These are phyloP conservation scores for Belgica antarctica DNA, from an alignment of 2,888 invertebrate species.

Conservation along the genomic window DNA sequence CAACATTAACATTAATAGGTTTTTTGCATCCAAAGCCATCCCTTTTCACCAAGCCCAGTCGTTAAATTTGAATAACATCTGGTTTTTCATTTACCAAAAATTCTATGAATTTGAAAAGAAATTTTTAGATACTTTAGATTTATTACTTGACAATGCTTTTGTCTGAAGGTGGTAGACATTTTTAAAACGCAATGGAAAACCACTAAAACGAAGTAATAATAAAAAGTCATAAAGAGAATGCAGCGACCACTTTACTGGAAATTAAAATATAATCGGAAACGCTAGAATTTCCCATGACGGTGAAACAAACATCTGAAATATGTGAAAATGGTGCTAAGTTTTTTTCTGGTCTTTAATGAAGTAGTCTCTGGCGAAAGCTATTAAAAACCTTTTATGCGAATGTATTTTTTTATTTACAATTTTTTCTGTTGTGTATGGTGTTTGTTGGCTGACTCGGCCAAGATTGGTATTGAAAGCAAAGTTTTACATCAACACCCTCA, in stretches of 20 bases:
- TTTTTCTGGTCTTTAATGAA: too few species aligned
- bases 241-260: neutral
- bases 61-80: too few species aligned
- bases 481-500: conserved; percentile 17
- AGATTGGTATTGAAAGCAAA: neutral
- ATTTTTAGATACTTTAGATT: too few species aligned
- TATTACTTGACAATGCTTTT: too few species aligned
- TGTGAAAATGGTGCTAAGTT: too few species aligned
- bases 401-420: conserved; percentile 10
- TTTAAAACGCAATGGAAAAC: conserved; percentile 18
- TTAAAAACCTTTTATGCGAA: conserved; percentile 33
- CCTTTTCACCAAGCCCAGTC: too few species aligned
- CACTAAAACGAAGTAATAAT: conserved; percentile 30
- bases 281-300: too few species aligned
- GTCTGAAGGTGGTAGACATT: neutral
- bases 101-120: too few species aligned
- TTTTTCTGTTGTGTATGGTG: conserved; percentile 4
- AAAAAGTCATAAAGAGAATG: conserved; percentile 36
- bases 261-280: neutral
- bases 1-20: conserved; percentile 25
- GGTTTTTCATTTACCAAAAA: too few species aligned
- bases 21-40: too few species aligned
- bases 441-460: neutral
- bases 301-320: too few species aligned
- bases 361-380: too few species aligned